Percentiles rank a stretch among this genome's conserved stretches.
These are phyloP conservation scores for Linepithema humile DNA, from an alignment of 1,140 invertebrate species.

Conservation along the genomic window DNA sequence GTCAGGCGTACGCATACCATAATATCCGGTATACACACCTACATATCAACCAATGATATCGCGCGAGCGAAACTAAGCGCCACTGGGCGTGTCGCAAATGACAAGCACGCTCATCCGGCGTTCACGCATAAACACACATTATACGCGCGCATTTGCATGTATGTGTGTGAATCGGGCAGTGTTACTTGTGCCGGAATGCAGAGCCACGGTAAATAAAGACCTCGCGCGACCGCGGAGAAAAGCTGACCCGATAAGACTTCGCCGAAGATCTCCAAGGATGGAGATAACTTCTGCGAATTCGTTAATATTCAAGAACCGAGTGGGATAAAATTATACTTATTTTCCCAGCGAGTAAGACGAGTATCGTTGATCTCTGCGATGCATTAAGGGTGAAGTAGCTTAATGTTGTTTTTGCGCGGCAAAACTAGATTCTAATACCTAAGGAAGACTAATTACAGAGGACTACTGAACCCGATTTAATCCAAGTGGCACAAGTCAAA, in stretches of 20 bases:
- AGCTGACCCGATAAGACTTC: conserved; percentile 48
- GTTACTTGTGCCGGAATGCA: conserved; percentile 26
- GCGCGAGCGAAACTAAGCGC: conserved; percentile 12
- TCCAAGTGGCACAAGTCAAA: background rate
- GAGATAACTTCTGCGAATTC: conserved; percentile 42
- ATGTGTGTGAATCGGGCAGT: background rate
- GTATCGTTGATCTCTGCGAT: background rate
- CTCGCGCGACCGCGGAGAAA: conserved; percentile 9
- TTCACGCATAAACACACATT: background rate
- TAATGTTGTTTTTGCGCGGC: background rate
- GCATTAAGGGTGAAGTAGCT: background rate
- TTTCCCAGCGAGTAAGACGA: background rate
- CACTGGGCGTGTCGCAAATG: conserved; percentile 18
- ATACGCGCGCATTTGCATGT: background rate
- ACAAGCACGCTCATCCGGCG: conserved; percentile 9
- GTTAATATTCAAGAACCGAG: conserved; percentile 35
- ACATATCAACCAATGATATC: background rate
- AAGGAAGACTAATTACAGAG: background rate
- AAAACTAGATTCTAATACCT: background rate
- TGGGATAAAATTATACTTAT: conserved; percentile 29
- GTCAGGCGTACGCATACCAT: conserved; percentile 50
- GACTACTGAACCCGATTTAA: background rate
- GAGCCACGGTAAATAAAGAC: conserved; percentile 37
- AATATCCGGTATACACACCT: background rate
- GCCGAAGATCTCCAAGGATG: conserved; percentile 42